Evolutionary conservation across 1,140 invertebrate genomes (phyloP), one percentile per base, ranked within the genome.

Genomic region (Lepidurus apus): DNA sequence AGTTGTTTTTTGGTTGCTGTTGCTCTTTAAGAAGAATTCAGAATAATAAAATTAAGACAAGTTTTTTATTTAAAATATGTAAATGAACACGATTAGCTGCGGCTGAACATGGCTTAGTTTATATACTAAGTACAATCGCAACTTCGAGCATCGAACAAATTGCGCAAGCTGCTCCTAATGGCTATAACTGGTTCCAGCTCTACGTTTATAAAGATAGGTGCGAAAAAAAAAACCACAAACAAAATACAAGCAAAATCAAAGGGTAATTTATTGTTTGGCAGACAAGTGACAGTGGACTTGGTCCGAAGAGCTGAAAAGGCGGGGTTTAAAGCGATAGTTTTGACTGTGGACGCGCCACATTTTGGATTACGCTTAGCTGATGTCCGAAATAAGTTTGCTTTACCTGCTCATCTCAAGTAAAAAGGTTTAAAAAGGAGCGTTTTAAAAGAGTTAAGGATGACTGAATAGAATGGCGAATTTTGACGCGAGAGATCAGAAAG

Each of bases 321-420:
- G 17, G 95, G 93, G 24, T 98, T 91, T 82, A 91, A 92, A 85
- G 96, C 95, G 1, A 84, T 98, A 0, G 95, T 95, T 0, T 83
- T 98, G 0, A 98, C 96, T 0, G 92, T 98, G 0, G 96, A 98
- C 85, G 92, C 95, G 4, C 94, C 95, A 0, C 82, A 92, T 3
- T 94, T 97, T 85, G 96, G 96, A 1, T 86, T 91, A 21, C 86
- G 95, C 75, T 87, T 91, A 74, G 90, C 90, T 1, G 95, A 97
- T 86, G 85, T 92, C 0, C 89, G 91, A 79, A 97, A 98, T 84
- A 91, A 92, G 84, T 98, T 98, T 84, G 85, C 87, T 45, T 84
- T 98, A n/a, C 95, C 95, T 0, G 82, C 86, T 42, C 53, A 65
- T 17, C 53, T 65, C 21, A 65, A 65, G 53, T 65, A 65, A 65